Base-by-base conservation (phyloP, 2,888 invertebrate species). In the Drosophila hamatofila region DNA sequence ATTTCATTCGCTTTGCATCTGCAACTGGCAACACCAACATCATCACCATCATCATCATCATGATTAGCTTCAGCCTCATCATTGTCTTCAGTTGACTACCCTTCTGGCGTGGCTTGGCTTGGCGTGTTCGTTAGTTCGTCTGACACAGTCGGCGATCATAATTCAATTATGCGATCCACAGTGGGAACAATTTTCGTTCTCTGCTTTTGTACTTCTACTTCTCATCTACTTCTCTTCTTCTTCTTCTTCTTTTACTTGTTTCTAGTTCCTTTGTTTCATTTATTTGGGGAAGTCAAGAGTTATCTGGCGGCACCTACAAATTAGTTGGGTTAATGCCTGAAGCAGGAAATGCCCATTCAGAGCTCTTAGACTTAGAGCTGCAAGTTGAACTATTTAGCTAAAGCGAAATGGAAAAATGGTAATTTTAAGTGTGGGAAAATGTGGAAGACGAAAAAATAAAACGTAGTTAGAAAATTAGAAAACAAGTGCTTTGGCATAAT, bases 91-190 rank as follows among this genome's bases (percentile, higher is more conserved):
- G 65, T 82, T 69, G 88, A 82, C 88, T 88, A 73, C 77, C 86
- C 80, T 74, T 69, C 61, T 49, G 30, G 48, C 12, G 41, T 72
- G 69, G 59, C 70, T 72, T 83, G 73, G 25, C n/a, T 41, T 72
- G 72, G 65, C 73, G 74, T 83, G 75, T 86, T 83, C 84, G 16
- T 37, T 87, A 87, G 78, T 61, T 72, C 52, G 64, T 59, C 72
- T 69, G 75, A 78, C 86, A 81, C 75, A 78, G 73, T 88, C 81
- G 54, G 69, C 75, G 86, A 88, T 88, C 83, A 88, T 88, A 86
- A 84, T 84, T 88, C 78, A 84, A 84, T 88, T 84, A 88, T 78
- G 62, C 51, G 68, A 41, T 59, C 57, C 56, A 58, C 67, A 75
- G 70, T 70, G 67, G 62, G 65, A 64, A 70, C 30, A 16, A 60